Evolutionary conservation across 2,113 vertebrate genomes (phyloP).

Genomic region (Clinocottus analis): DNA sequence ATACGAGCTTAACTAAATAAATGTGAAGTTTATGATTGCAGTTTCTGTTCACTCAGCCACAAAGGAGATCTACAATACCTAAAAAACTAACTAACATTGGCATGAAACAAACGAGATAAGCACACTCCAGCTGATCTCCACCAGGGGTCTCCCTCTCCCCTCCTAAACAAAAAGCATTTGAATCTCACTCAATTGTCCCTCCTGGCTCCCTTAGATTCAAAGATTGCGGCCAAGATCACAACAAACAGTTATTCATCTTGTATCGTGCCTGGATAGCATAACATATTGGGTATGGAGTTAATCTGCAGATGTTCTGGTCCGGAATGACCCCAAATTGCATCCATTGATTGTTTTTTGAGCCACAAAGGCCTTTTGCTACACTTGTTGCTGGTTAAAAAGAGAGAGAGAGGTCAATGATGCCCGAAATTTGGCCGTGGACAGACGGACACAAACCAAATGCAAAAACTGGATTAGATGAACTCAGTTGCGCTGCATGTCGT

Average conservation of each 20-base stretch:
- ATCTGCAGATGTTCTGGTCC: too few relatives aligned
- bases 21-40: background rate
- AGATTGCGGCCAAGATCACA: background rate
- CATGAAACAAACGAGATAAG: background rate
- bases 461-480: background rate
- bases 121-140: background rate
- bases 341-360: too few relatives aligned
- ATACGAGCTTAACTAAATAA: background rate
- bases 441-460: background rate
- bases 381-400: background rate
- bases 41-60: background rate
- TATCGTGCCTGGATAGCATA: too few relatives aligned
- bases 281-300: too few relatives aligned
- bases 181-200: background rate
- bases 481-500: background rate
- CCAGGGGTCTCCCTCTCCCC: background rate
- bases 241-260: too few relatives aligned
- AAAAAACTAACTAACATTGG: background rate
- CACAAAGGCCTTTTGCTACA: background rate
- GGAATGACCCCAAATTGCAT: too few relatives aligned
- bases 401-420: background rate
- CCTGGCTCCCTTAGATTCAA: background rate
- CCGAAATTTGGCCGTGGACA: background rate
- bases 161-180: background rate
- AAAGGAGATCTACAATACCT: background rate